phyloP scores from a whole-genome alignment of 2,888 invertebrate genomes.

The Drosophila ustulata region DNA sequence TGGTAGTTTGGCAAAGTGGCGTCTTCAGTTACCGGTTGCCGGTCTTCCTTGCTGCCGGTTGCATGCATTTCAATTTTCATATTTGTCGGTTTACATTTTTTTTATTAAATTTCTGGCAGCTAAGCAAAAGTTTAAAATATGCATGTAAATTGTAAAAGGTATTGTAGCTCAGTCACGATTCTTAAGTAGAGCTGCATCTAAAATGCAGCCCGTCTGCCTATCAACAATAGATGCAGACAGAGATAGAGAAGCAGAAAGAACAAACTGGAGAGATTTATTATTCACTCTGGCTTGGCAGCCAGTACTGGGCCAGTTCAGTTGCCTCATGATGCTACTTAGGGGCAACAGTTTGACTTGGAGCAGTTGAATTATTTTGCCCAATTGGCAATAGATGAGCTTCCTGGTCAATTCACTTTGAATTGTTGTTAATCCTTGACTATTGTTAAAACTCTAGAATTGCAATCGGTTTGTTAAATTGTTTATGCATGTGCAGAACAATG shows the following conservation, averaged over 20 bases:
- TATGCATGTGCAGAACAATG: no score
- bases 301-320: conserved; percentile 12
- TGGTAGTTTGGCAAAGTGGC: conserved; percentile 51
- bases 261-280: conserved; percentile 62
- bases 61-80: conserved; percentile 60
- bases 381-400: conserved; percentile 9
- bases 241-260: conserved; percentile 5
- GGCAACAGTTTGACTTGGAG: conserved; percentile 7
- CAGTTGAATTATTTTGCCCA: conserved; percentile 25
- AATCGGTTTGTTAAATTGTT: neutral
- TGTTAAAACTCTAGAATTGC: neutral
- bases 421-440: neutral
- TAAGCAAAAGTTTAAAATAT: conserved; percentile 64
- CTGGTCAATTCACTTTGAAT: neutral
- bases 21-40: conserved; percentile 26
- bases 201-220: conserved; percentile 52
- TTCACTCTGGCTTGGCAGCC: conserved; percentile 43
- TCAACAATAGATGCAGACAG: neutral
- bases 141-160: conserved; percentile 62
- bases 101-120: conserved; percentile 60
- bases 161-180: conserved; percentile 64
- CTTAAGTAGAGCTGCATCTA: conserved; percentile 62
- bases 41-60: conserved; percentile 1
- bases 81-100: conserved; percentile 35
- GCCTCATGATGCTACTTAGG: conserved; percentile 50